Conservation (phyloP, 53 echinoderm and acorn worm genomes). For the Echinometra lucunter region DNA sequence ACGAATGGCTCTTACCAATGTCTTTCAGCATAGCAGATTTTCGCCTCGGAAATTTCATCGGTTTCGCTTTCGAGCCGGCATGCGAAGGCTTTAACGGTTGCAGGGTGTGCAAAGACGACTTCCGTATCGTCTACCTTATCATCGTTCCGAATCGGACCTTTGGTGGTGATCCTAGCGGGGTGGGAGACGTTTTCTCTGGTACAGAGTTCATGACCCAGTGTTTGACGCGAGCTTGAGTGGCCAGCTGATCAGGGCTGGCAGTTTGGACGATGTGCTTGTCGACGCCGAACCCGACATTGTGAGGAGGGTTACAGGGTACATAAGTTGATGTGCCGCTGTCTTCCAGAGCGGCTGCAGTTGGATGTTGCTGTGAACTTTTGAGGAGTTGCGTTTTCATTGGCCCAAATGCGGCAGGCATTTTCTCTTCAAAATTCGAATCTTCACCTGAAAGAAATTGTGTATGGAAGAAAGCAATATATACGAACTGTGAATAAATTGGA, state of each 20-base stretch:
- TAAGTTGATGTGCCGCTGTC: not conserved
- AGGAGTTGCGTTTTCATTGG: not conserved
- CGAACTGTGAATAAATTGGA: not conserved
- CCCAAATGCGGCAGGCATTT: not conserved
- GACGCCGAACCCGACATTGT: not conserved
- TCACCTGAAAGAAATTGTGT: not conserved
- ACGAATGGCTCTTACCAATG: slow-evolving; percentile 54
- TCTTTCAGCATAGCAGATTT: slow-evolving; percentile 17
- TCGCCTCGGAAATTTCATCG: not conserved
- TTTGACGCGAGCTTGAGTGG: not conserved
- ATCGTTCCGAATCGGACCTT: not conserved
- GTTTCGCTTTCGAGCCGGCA: not conserved
- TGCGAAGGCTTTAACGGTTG: not conserved
- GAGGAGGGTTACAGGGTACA: slow-evolving; percentile 15
- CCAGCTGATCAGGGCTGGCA: not conserved
- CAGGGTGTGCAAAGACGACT: not conserved
- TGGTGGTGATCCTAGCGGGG: not conserved
- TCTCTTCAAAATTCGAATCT: not conserved
- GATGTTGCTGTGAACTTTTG: not conserved
- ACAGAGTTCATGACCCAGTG: not conserved
- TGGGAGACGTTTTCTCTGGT: not conserved
- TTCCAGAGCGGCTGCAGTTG: not conserved
- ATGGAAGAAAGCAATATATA: not conserved
- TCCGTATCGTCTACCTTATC: not conserved
- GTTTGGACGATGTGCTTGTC: not conserved